Evolutionary conservation across 2,797 vertebrate species (phyloP), one percentile per base, ranked within the genome.

Genomic region (Gallinago solitaria): DNA sequence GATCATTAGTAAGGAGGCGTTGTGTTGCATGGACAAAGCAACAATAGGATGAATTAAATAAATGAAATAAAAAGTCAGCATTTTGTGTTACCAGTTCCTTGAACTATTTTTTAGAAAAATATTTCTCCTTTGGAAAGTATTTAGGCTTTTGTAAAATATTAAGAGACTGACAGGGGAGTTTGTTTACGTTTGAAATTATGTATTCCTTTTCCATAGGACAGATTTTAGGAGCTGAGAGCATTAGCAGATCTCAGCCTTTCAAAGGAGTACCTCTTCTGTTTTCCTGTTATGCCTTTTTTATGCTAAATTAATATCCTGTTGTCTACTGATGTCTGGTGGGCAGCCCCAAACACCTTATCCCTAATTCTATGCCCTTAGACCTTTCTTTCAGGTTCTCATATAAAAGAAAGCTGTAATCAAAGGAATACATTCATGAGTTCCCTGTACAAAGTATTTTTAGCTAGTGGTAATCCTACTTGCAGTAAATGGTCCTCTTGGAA

Each of bases 361-460:
- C 75, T 83, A 43, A n/a, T 91, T 93, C 79, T 73, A 0, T 81
- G 64, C 51, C 69, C 47, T 96, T 95, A 91, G 86, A 76, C 82
- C 65, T 89, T 93, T 93, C 71, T 89, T 91, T 83, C 69, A 78
- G 65, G 19, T 74, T 92, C 61, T 89, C 69, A 20, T 69, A 51
- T 54, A 89, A 93, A 92, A 89, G 48, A 85, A 75, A 45, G 20
- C 92, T 92, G 50, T 78, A 95, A 86, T 93, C 94, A 96, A 89
- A 93, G 81, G 91, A 94, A 91, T 93, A 95, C 93, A 96, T 94
- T 94, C 78, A 94, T 92, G 86, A 94, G 86, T 81, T 94, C 83
- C 50, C 73, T 87, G 51, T 57, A 68, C 56, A 77, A 93, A 95
- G 79, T 96, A 92, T 95, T 94, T 94, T 87, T 96, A 93, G 67